These are phyloP conservation scores for Galeopterus variegatus DNA, from an alignment of 2,113 vertebrate genomes.

Conservation along the genomic window DNA sequence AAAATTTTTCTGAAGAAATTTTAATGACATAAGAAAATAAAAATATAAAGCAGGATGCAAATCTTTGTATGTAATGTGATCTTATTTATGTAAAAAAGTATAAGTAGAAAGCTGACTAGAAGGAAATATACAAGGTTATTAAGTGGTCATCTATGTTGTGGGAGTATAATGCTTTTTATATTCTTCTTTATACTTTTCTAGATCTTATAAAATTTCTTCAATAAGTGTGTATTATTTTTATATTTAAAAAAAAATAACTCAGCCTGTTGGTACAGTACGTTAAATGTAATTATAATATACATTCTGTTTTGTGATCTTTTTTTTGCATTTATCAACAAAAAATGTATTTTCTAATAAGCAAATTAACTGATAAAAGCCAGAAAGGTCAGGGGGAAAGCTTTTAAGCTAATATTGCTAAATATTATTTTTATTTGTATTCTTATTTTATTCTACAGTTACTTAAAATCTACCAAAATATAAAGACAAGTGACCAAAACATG, in stretches of 20 bases:
- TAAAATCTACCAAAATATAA: conserved; percentile 69
- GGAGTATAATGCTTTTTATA: conserved; percentile 37
- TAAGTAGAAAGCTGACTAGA: conserved; percentile 45
- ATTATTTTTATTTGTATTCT: conserved; percentile 55
- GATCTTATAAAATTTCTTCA: conserved; percentile 60
- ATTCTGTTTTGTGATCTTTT: conserved; percentile 7
- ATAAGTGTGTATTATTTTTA: conserved; percentile 27
- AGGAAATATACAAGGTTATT: neutral
- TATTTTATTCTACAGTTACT: conserved; percentile 50
- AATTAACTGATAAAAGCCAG: conserved; percentile 50
- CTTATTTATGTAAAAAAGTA: conserved; percentile 19
- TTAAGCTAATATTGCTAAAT: conserved; percentile 65
- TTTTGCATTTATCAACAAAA: conserved; percentile 31
- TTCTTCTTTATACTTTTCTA: conserved; percentile 56
- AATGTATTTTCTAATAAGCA: conserved; percentile 67
- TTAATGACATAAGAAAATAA: conserved; percentile 25
- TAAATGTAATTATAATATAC: conserved; percentile 10
- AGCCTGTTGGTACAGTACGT: conserved; percentile 38
- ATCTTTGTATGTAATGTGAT: neutral
- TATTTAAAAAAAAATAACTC: conserved; percentile 31
- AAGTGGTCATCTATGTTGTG: conserved; percentile 22
- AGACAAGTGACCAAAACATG: conserved; percentile 65
- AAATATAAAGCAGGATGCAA: neutral
- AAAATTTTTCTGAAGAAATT: conserved; percentile 65
- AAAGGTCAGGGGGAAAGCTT: neutral